Evolutionary conservation across 2,797 vertebrate species (phyloP).

Genomic region (Simalia tracyae): DNA sequence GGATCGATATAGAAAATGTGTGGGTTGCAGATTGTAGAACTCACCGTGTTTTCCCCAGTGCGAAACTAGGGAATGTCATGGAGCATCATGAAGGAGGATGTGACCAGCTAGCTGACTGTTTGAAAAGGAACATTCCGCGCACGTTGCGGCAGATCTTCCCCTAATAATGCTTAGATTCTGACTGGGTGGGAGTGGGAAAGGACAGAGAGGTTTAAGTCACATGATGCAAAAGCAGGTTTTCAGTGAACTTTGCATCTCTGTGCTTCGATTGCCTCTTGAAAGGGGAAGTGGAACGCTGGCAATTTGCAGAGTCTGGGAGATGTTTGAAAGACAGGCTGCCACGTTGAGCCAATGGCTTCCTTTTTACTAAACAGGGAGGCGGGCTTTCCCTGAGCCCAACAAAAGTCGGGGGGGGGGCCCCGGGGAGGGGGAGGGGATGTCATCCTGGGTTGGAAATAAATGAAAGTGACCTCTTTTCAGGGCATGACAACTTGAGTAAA

Average conservation of each 20-base stretch:
- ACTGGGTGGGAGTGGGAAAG: neutral
- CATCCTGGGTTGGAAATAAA: neutral
- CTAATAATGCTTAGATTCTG: neutral
- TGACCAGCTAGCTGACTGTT: neutral
- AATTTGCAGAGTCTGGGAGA: neutral
- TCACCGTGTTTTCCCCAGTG: neutral
- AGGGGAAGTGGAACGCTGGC: neutral
- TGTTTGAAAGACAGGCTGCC: neutral
- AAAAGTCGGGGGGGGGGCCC: neutral
- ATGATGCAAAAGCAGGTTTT: neutral
- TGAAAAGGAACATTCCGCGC: neutral
- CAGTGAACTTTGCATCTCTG: neutral
- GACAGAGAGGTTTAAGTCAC: neutral
- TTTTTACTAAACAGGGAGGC: neutral
- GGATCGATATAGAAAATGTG: neutral
- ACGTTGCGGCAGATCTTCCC: neutral
- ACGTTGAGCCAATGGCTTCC: neutral
- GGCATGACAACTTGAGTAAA: too few relatives aligned
- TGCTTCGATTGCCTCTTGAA: neutral
- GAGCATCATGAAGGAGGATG: neutral
- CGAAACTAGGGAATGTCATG: neutral
- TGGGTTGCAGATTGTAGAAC: neutral
- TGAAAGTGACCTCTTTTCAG: neutral
- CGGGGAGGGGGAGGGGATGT: neutral
- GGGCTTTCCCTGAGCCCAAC: neutral